Evolutionary conservation across 2,888 invertebrate genomes (phyloP), one percentile per base, ranked within the genome.

Genomic region (Candidula unifasciata): DNA sequence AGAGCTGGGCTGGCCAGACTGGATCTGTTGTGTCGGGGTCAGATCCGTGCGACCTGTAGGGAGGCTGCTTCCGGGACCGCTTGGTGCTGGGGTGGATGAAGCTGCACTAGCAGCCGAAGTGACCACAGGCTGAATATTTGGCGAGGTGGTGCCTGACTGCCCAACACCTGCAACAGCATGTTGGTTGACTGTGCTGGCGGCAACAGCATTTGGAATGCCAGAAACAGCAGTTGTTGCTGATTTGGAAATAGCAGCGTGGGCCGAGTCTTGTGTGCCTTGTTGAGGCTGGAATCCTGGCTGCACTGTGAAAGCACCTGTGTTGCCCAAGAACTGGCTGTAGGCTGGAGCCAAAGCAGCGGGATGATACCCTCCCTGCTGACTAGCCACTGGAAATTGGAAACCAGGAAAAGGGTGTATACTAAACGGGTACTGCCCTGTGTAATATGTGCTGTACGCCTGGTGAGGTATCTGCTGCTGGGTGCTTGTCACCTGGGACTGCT

Each of bases 351-450:
- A 44, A 33, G 68, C 54, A 54, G 82, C 54, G 33, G 60, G 82
- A 33, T 74, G 82, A 18, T 76, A 82, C 1, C n/a, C 64, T 35
- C 52, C 68, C 54, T 82, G 82, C 33, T 82, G 82, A 37, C 66
- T 64, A n/a, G 78, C 77, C 52, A 66, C 44, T 52, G 84, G 84
- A 80, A 84, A 84, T 52, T 84, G 84, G 66, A 80, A 84, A 16
- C 73, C 74, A 52, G 74, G 52, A 76, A 84, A 84, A 2, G 84
- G 84, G 68, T 66, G 71, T 52, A 84, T 60, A 35, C n/a, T 35
- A 44, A 71, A 77, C 5, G 82, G 82, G 37, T 60, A 82, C 30
- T 82, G 82, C 68, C 57, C 16, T 21, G 82, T 24, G 24, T 77
- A 69, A 30, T 54, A 82, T 30, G 81, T 35, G 35, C 33, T 57